Conservation (phyloP, 2,797 vertebrate genomes). For the Miichthys miiuy region DNA sequence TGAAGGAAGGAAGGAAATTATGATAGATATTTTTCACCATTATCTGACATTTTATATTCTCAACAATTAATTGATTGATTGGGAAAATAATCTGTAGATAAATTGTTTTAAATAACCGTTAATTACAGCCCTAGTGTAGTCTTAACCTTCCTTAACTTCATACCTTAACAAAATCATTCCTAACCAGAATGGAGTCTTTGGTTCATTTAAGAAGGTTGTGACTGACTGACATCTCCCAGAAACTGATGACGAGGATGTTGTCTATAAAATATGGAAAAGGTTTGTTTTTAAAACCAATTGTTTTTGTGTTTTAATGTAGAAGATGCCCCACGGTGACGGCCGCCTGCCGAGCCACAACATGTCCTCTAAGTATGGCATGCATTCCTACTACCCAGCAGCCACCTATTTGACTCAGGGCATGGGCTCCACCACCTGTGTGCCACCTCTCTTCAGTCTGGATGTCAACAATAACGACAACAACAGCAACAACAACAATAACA, state of each 20-base stretch:
- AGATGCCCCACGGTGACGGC: slow-evolving; percentile 89
- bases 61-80: no score
- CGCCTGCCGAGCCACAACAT: slow-evolving; percentile 83
- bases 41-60: no score
- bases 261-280: neutral
- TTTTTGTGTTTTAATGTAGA: slow-evolving; percentile 30
- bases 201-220: neutral
- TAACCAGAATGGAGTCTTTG: no score
- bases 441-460: slow-evolving; percentile 88
- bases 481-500: slow-evolving; percentile 28
- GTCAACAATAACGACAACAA: slow-evolving; percentile 80
- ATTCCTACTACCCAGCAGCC: slow-evolving; percentile 91
- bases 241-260: neutral
- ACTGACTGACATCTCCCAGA: neutral
- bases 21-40: no score
- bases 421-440: slow-evolving; percentile 80
- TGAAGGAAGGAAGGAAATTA: no score
- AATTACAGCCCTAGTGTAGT: no score
- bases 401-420: slow-evolving; percentile 91
- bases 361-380: slow-evolving; percentile 93
- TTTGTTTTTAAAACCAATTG: neutral
- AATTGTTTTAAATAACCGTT: no score
- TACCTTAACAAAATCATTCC: no score
- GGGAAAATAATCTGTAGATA: no score
- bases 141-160: no score